Percentiles rank a stretch among this genome's conserved stretches.
Conservation (phyloP, 2,797 vertebrate genomes). For the Catostomus latipinnis region DNA sequence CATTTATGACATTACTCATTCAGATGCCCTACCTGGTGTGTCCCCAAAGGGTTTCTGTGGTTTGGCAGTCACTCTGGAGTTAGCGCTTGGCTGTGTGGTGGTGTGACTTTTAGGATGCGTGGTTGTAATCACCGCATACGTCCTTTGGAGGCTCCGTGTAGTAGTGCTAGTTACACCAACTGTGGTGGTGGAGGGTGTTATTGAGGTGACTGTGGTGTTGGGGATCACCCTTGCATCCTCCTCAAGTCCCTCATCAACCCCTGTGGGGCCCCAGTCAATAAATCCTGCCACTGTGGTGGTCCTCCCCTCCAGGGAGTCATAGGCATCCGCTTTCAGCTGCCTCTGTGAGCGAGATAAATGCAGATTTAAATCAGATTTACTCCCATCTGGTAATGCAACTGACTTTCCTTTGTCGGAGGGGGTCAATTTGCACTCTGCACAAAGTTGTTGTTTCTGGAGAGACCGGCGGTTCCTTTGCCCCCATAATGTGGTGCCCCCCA, state of each 20-base stretch:
- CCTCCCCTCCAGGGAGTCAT: conserved; percentile 78
- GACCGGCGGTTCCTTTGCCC: conserved; percentile 56
- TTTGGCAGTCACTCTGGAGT: conserved; percentile 76
- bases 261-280: conserved; percentile 86
- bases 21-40: conserved; percentile 75
- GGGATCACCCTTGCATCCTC: conserved; percentile 67
- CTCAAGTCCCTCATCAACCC: conserved; percentile 74
- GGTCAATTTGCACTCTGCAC: conserved; percentile 41
- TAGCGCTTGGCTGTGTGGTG: conserved; percentile 76
- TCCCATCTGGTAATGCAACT: conserved; percentile 63
- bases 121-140: conserved; percentile 76
- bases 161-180: conserved; percentile 73
- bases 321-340: conserved; percentile 79
- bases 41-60: conserved; percentile 81
- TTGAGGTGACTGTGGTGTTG: conserved; percentile 75
- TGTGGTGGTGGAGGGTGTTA: conserved; percentile 72
- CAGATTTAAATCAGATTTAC: conserved; percentile 64
- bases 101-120: conserved; percentile 74
- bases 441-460: conserved; percentile 47
- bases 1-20: not conserved
- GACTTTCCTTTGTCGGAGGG: conserved; percentile 49
- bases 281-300: conserved; percentile 83
- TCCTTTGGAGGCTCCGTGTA: conserved; percentile 76
- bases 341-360: conserved; percentile 75
- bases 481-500: conserved; percentile 64